These are phyloP conservation scores for Ophion ellenae DNA, from an alignment of 2,888 invertebrate genomes.

Conservation along the genomic window DNA sequence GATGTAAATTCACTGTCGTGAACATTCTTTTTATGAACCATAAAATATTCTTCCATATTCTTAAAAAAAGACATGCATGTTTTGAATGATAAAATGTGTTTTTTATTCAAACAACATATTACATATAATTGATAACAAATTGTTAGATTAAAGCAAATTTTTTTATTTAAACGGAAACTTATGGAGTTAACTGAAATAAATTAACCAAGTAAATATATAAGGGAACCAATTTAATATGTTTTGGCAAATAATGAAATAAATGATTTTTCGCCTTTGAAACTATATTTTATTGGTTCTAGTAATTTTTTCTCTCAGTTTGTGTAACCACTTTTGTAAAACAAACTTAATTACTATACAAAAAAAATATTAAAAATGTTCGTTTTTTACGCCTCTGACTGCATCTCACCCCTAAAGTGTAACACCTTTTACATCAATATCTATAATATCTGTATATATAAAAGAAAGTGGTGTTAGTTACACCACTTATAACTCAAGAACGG, in stretches of 20 bases:
- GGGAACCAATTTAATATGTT: slow-evolving; percentile 16
- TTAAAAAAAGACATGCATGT: neutral
- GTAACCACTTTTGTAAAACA: too few species aligned
- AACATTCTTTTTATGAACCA: too few species aligned
- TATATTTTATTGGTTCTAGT: neutral
- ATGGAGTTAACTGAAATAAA: slow-evolving; percentile 22
- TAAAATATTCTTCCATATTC: too few species aligned
- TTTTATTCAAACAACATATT: slow-evolving; percentile 23
- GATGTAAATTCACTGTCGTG: too few species aligned
- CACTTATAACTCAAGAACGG: too few species aligned
- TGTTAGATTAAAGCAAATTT: slow-evolving; percentile 25
- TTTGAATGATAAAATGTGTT: slow-evolving; percentile 23
- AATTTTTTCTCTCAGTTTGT: neutral
- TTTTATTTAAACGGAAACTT: slow-evolving; percentile 16
- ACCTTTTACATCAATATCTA: too few species aligned
- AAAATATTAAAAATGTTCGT: neutral
- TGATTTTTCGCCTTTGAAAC: neutral
- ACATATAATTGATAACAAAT: slow-evolving; percentile 29
- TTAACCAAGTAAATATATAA: slow-evolving; percentile 27
- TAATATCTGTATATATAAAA: too few species aligned
- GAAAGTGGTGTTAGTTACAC: too few species aligned
- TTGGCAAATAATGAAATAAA: slow-evolving; percentile 24
- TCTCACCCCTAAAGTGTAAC: too few species aligned
- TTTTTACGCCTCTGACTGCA: too few species aligned
- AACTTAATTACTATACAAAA: slow-evolving; percentile 25